A percentile compares a stretch with the other conserved stretches of the same genome.
phyloP scores from a whole-genome alignment of 64 coral and sea anemone genomes.

The Montipora sp. region DNA sequence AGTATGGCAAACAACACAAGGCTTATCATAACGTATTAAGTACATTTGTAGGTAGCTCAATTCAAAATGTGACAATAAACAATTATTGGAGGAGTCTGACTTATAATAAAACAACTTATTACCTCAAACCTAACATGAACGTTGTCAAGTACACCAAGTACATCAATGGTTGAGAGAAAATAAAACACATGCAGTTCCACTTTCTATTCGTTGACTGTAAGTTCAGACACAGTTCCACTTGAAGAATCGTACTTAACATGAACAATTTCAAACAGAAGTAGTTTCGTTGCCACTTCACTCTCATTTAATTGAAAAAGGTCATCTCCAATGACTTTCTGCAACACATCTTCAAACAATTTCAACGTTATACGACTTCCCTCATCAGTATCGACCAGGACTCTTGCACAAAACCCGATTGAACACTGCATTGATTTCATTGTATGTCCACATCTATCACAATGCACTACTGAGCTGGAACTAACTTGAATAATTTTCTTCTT shows the following conservation, averaged over 20 bases:
- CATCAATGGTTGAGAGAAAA: background rate
- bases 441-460: constrained; percentile 44
- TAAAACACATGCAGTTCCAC: background rate
- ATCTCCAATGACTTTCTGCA: constrained; percentile 19
- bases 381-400: constrained; percentile 23
- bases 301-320: constrained; percentile 36
- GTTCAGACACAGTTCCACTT: constrained; percentile 30
- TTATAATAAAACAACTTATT: background rate
- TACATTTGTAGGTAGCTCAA: background rate
- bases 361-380: constrained; percentile 37
- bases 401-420: constrained; percentile 41
- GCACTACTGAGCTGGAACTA: constrained; percentile 42
- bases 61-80: background rate
- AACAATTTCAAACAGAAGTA: constrained; percentile 43
- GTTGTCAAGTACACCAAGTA: background rate
- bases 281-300: constrained; percentile 36
- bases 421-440: constrained; percentile 30
- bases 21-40: background rate
- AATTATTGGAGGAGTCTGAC: too few species aligned
- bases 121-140: background rate
- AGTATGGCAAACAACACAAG: background rate
- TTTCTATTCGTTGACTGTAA: constrained; percentile 25
- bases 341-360: constrained; percentile 39
- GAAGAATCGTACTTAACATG: constrained; percentile 38
- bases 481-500: constrained; percentile 48